Base-by-base conservation (phyloP, 2,888 invertebrate genomes). In the Agrotis segetum region DNA sequence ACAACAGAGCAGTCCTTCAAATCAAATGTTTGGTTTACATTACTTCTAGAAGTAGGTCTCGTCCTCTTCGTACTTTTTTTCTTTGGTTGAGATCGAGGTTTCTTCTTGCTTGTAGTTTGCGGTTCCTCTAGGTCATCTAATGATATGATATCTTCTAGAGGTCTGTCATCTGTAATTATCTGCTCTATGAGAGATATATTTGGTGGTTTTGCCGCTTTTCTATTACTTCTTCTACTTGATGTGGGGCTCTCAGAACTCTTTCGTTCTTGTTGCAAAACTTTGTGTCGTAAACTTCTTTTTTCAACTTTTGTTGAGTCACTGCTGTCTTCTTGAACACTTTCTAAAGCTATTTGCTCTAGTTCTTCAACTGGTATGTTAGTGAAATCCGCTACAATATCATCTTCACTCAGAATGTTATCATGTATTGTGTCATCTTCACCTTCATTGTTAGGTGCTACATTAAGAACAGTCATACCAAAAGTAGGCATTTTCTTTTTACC, bases 111-210 rank as follows among this genome's bases (percentile, higher is more conserved):
- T 85, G 88, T 92, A 4, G 68, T 67, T 47, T 89, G 88, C 4
- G 89, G 86, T 2, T 71, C 81, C 87, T 95, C 95, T n/a, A 93
- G 86, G 71, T 92, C 94, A 65, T 94, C 93, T 17, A 96, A 86
- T 7, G 92, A 92, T 88, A 95, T 95, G 66, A 95, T 94, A 40
- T 95, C 96, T 86, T 96, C 95, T 55, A 95, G 74, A 40, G 95
- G 95, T 77, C 92, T 90, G 58, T 96, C 94, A 83, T 95, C 95
- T 52, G 90, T 92, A 67, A 96, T 93, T 34, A 95, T 95, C 82
- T 96, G 93, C 77, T 96, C 96, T 74, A 95, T 88, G 2, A 95
- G 90, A 24, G 95, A 95, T 87, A 96, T 94, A 80, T 93, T 95
- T 47, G 94, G 93, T 11, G 93, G 79, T 79, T 92, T 94, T 0